Percentiles rank a stretch among this genome's conserved stretches.
Conservation (phyloP, 2,888 invertebrate species). For the Caenorhabditis uteleia region DNA sequence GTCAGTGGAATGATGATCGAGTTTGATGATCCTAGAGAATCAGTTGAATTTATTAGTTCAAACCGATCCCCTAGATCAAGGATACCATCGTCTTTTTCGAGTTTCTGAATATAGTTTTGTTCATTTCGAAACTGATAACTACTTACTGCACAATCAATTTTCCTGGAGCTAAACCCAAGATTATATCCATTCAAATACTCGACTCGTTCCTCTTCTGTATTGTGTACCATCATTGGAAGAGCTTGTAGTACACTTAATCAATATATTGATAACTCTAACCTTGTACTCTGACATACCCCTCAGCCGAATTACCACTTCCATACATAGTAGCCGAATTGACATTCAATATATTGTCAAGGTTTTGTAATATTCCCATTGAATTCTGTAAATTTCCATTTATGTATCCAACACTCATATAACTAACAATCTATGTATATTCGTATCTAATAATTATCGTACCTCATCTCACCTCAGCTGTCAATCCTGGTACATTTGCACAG, state of each 20-base stretch:
- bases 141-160: slow-evolving; percentile 14
- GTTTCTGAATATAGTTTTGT: not conserved
- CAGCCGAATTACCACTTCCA: slow-evolving; percentile 18
- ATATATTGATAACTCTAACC: not conserved
- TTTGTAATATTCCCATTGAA: slow-evolving; percentile 14
- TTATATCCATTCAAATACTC: slow-evolving; percentile 32
- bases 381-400: too few relatives aligned
- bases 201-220: slow-evolving; percentile 24
- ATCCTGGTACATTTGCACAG: slow-evolving; percentile 29
- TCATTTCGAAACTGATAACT: not conserved
- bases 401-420: too few relatives aligned
- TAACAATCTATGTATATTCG: too few relatives aligned
- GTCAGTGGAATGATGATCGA: slow-evolving; percentile 21
- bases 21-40: slow-evolving; percentile 19
- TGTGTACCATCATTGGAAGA: slow-evolving; percentile 30
- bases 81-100: slow-evolving; percentile 20
- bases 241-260: slow-evolving; percentile 16
- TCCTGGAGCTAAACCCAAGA: slow-evolving; percentile 32
- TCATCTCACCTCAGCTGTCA: slow-evolving; percentile 30
- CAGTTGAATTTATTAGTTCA: slow-evolving; percentile 18
- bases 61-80: slow-evolving; percentile 20
- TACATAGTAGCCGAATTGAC: slow-evolving; percentile 16
- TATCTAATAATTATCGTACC: too few relatives aligned
- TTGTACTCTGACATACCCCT: slow-evolving; percentile 7
- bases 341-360: slow-evolving; percentile 30